These are phyloP conservation scores for Panopea generosa DNA, from an alignment of 2,888 invertebrate genomes.

Conservation along the genomic window DNA sequence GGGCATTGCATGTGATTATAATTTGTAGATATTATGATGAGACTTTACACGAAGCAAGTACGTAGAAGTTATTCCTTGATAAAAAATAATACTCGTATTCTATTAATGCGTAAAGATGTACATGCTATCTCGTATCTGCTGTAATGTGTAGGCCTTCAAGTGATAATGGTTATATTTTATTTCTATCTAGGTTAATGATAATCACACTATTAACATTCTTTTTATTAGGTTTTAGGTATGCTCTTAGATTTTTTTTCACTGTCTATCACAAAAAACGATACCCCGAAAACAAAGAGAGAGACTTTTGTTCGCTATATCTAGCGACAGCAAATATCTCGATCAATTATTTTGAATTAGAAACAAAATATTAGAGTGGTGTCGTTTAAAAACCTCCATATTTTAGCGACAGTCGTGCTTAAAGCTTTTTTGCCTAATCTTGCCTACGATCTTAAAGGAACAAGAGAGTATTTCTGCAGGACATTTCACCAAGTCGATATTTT, in stretches of 20 bases:
- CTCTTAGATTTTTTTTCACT: neutral
- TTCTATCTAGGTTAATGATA: too few relatives aligned
- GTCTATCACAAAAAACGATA: conserved; percentile 22
- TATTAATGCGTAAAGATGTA: too few relatives aligned
- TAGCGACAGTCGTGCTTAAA: conserved; percentile 40
- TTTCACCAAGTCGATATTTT: conserved; percentile 55
- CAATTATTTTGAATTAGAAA: conserved; percentile 21
- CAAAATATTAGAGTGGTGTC: conserved; percentile 18
- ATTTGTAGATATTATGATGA: too few relatives aligned
- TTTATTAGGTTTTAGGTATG: too few relatives aligned
- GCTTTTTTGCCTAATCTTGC: conserved; percentile 26
- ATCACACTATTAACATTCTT: too few relatives aligned
- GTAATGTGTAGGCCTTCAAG: too few relatives aligned
- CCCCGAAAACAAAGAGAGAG: conserved; percentile 15
- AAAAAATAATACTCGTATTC: too few relatives aligned
- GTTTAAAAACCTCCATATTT: conserved; percentile 17
- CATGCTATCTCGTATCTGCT: too few relatives aligned
- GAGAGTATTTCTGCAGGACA: conserved; percentile 56
- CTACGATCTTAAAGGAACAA: conserved; percentile 50
- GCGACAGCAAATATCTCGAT: conserved; percentile 9
- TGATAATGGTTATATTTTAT: too few relatives aligned
- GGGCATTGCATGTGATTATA: too few relatives aligned
- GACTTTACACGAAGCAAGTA: too few relatives aligned
- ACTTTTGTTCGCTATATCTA: conserved; percentile 17
- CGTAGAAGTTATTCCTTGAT: too few relatives aligned